Percentiles rank a stretch among this genome's conserved stretches.
Evolutionary conservation across 2,797 vertebrate genomes (phyloP).

Genomic region (Galaxias olidus): DNA sequence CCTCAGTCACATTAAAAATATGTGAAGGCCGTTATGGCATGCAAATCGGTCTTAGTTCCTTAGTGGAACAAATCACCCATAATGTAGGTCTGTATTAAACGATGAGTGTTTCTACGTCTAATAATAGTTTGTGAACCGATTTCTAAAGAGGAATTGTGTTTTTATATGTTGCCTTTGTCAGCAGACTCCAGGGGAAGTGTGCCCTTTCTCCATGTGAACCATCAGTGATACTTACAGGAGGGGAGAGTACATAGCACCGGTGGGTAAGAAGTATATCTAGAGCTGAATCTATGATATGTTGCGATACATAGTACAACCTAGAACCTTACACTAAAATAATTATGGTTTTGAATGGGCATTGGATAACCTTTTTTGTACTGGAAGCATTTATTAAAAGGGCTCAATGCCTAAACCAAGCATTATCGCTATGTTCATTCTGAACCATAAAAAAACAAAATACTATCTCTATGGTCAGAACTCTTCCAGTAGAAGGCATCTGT

Average conservation of each 20-base stretch:
- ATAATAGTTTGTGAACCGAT: constrained; percentile 30
- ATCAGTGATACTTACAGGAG: constrained; percentile 84
- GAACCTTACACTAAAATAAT: no score
- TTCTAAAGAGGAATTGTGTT: constrained; percentile 72
- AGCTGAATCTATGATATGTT: no score
- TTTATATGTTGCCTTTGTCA: constrained; percentile 95
- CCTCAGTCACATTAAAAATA: constrained; percentile 44
- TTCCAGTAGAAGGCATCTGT: no score
- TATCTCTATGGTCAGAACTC: no score
- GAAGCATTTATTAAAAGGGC: no score
- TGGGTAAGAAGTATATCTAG: no score
- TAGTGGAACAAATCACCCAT: neutral
- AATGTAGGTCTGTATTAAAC: constrained; percentile 4
- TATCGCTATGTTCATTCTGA: no score
- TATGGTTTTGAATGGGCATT: no score
- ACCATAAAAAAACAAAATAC: no score
- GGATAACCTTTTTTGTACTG: no score
- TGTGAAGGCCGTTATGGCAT: constrained; percentile 5
- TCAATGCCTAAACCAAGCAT: no score
- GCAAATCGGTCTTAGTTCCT: neutral
- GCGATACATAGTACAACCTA: no score
- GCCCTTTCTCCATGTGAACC: constrained; percentile 88
- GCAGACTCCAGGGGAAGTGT: constrained; percentile 93
- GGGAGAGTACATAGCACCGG: constrained; percentile 80
- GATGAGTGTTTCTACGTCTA: constrained; percentile 34